Base-by-base conservation (phyloP, 2,888 invertebrate genomes). In the Drosophila mayaguana region DNA sequence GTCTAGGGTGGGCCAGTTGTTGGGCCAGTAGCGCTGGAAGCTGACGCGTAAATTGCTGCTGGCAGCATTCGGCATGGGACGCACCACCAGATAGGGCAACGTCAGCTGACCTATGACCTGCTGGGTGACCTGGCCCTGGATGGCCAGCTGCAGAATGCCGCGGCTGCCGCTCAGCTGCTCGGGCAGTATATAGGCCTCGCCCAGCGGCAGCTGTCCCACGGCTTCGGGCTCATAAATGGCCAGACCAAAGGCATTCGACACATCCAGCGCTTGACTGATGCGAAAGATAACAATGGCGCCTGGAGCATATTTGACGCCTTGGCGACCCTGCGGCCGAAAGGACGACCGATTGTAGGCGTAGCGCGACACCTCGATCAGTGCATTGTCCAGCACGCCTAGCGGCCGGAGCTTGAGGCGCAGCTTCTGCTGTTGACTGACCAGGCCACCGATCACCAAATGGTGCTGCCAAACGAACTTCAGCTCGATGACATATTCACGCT, bases 1-100 rank as follows among this genome's bases (percentile, higher is more conserved):
- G 93, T 99, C 98, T 64, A 99, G 92, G 0, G 97, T 97, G n/a
- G 95, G 95, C 95, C 97, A 96, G 28, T 96, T 94, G 59, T 95
- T 95, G 83, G 97, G 96, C 98, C 98, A 98, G 91, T 97, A 96
- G 79, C 96, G 95, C 9, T 96, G 95, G 90, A 96, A 97, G 7
- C 97, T 96, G 14, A 95, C 94, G 86, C 96, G 94, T 94, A 98
- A 95, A 90, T 96, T 95, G 93, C 96, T 96, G 6, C 79, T 69
- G 94, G 71, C 67, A 1, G 90, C 81, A 12, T 76, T 77, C 3
- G 84, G 75, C 72, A 92, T 57, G 4, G 92, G 91, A 12, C 79
- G 80, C 7, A 93, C 71, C 84, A 89, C 93, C 67, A 96, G 88
- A 91, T 95, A 96, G 67, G 95, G 94, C 82, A 95, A 90, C 53